These are phyloP conservation scores for Oreochromis aureus DNA, from an alignment of 2,113 vertebrate species.

Conservation along the genomic window DNA sequence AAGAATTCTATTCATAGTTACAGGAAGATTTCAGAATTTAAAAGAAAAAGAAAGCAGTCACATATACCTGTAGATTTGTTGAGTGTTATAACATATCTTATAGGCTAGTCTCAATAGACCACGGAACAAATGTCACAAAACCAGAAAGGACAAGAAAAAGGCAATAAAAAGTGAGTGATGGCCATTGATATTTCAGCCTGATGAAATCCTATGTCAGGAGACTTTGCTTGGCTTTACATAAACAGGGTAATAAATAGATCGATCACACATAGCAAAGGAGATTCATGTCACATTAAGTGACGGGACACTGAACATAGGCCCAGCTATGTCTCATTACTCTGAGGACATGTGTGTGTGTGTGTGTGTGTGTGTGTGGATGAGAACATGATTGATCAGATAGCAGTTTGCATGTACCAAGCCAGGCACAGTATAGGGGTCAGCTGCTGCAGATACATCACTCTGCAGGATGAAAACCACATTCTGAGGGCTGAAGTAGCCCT, in stretches of 20 bases:
- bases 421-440: background rate
- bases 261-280: constrained; percentile 59
- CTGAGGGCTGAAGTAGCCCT: background rate
- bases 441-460: constrained; percentile 3
- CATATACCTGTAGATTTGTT: background rate
- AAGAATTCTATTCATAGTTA: background rate
- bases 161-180: constrained; percentile 66
- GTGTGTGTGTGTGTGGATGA: background rate
- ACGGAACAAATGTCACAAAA: constrained; percentile 51
- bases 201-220: constrained; percentile 42
- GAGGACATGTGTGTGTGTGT: background rate
- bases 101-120: background rate
- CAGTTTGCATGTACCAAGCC: background rate
- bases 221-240: constrained; percentile 68
- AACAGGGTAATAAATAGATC: constrained; percentile 73
- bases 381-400: background rate
- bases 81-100: constrained; percentile 1
- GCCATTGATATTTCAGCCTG: constrained; percentile 61
- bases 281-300: constrained; percentile 65
- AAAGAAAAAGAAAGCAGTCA: background rate
- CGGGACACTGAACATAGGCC: constrained; percentile 45
- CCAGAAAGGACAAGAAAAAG: constrained; percentile 33
- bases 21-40: background rate
- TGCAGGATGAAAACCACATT: background rate
- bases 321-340: constrained; percentile 60